These are phyloP conservation scores for Yponomeuta evonymella DNA, from an alignment of 2,888 invertebrate species.

Conservation along the genomic window DNA sequence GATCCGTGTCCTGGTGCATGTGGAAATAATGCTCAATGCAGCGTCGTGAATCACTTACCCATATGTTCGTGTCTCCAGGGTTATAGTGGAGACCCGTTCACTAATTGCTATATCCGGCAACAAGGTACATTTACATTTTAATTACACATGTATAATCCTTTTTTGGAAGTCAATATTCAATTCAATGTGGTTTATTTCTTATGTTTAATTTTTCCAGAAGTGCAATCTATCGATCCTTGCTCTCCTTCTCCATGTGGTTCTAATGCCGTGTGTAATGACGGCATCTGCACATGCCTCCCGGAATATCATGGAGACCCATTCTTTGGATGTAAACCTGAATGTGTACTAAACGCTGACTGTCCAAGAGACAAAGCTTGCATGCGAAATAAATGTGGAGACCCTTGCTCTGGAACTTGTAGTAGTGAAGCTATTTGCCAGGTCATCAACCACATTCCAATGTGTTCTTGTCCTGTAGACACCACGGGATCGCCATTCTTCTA, in stretches of 20 bases:
- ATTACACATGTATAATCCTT: neutral
- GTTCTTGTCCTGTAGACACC: conserved; percentile 79
- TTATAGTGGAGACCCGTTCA: conserved; percentile 85
- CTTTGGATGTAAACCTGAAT: conserved; percentile 85
- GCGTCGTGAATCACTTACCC: conserved; percentile 82
- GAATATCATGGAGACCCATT: conserved; percentile 86
- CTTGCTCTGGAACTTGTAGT: conserved; percentile 84
- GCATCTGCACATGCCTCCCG: conserved; percentile 81
- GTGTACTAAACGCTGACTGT: conserved; percentile 85
- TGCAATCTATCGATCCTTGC: conserved; percentile 74
- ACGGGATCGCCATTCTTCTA: conserved; percentile 79
- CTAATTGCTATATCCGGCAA: conserved; percentile 52
- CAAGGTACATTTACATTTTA: conserved; percentile 35
- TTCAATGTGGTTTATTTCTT: neutral
- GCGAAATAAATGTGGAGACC: conserved; percentile 83
- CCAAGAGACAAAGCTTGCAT: conserved; percentile 81
- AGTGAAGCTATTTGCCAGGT: conserved; percentile 75
- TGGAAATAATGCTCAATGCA: conserved; percentile 84
- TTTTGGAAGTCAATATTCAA: too few species aligned
- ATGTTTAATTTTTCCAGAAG: conserved; percentile 40
- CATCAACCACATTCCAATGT: conserved; percentile 81
- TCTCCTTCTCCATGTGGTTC: conserved; percentile 83
- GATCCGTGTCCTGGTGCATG: conserved; percentile 89
- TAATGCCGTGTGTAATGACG: conserved; percentile 78
- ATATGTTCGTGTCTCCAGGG: conserved; percentile 80